Percentiles rank a stretch among this genome's conserved stretches.
These are phyloP conservation scores for Pseudococcus jackbeardsleyi DNA, from an alignment of 2,888 invertebrate genomes.

Conservation along the genomic window DNA sequence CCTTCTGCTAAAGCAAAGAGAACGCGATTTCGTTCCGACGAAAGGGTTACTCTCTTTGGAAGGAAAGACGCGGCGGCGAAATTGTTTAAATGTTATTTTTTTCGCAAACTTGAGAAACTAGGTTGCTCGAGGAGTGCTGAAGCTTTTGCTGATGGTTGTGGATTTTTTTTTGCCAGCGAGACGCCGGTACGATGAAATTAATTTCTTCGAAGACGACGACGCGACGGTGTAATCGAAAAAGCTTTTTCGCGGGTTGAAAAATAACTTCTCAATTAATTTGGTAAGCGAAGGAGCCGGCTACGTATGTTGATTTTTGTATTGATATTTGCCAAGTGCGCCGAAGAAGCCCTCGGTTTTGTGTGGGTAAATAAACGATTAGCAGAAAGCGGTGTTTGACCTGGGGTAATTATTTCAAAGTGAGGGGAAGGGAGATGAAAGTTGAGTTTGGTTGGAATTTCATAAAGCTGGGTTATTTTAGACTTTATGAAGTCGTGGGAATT, in stretches of 20 bases:
- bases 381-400: neutral
- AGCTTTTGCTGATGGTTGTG: neutral
- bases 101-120: neutral
- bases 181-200: neutral
- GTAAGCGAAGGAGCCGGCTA: neutral
- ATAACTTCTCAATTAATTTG: conserved; percentile 9
- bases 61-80: neutral
- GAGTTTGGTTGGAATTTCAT: too few species aligned
- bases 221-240: neutral
- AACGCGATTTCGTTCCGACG: neutral
- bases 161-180: too few species aligned
- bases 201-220: neutral
- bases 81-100: conserved; percentile 50
- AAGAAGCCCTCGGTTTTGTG: neutral
- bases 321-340: neutral
- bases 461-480: too few species aligned
- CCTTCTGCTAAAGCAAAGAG: neutral
- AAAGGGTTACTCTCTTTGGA: neutral
- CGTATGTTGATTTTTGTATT: conserved; percentile 21
- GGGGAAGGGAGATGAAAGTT: too few species aligned
- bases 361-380: neutral
- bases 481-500: too few species aligned
- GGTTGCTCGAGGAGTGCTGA: neutral
- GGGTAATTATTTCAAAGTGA: neutral
- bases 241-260: neutral